phyloP scores from a whole-genome alignment of 2,888 invertebrate species.

The Latrodectus hesperus region DNA sequence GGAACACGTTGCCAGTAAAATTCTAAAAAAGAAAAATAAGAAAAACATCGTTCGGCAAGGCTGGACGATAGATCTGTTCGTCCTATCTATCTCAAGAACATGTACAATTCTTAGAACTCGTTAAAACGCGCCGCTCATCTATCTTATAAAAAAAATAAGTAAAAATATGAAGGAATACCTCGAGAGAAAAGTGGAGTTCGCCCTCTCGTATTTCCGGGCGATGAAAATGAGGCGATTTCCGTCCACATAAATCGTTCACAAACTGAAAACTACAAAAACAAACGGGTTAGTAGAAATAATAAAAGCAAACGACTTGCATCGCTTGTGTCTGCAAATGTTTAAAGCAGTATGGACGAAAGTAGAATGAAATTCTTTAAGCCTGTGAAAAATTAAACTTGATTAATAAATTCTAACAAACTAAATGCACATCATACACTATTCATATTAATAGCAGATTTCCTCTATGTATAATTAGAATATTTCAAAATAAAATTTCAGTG shows the following conservation, averaged over 20 bases:
- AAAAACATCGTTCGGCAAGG: conserved; percentile 29
- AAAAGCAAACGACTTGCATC: not conserved
- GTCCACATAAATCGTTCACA: conserved; percentile 38
- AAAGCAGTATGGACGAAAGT: no score
- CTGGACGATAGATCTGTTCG: conserved; percentile 59
- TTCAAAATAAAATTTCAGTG: no score
- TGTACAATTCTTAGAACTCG: conserved; percentile 59
- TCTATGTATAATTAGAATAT: no score
- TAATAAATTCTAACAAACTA: no score
- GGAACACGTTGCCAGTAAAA: not conserved
- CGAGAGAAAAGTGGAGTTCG: conserved; percentile 15
- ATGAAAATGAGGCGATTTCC: conserved; percentile 57
- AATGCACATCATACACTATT: no score
- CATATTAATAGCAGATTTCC: no score
- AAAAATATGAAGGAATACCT: conserved; percentile 12
- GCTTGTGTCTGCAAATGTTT: no score
- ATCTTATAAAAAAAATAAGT: conserved; percentile 9
- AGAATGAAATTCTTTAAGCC: no score
- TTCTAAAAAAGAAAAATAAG: conserved; percentile 17
- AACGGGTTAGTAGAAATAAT: not conserved
- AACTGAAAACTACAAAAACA: conserved; percentile 25
- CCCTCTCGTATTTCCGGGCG: conserved; percentile 43
- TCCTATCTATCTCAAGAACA: conserved; percentile 41
- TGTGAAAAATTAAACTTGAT: no score
- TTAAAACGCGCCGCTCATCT: conserved; percentile 56